A percentile compares a stretch with the other conserved stretches of the same genome.
phyloP scores from a whole-genome alignment of 2,113 vertebrate species.

The Labrus mixtus region DNA sequence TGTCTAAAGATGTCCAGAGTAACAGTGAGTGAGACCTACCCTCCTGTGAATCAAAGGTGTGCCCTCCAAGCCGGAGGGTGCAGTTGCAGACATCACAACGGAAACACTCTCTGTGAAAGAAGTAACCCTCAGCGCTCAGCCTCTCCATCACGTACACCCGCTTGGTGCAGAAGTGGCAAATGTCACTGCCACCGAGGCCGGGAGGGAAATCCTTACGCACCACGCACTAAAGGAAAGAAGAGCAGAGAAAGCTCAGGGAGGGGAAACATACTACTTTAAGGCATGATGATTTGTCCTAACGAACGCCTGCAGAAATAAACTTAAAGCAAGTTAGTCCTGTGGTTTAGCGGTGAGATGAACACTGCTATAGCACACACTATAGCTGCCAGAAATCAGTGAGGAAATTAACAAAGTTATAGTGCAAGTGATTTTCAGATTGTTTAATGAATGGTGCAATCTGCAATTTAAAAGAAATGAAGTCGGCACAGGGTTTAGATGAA shows the following conservation, averaged over 20 bases:
- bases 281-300: neutral
- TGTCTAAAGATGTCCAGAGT: neutral
- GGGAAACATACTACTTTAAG: neutral
- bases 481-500: too few relatives aligned
- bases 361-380: neutral
- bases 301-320: neutral
- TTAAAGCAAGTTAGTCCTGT: neutral
- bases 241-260: neutral
- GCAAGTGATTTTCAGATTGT: too few relatives aligned
- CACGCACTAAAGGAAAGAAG: conserved; percentile 80
- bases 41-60: conserved; percentile 86
- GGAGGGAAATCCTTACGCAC: conserved; percentile 83
- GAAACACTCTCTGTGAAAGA: conserved; percentile 97
- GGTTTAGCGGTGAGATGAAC: neutral
- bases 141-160: conserved; percentile 96
- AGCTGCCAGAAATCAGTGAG: neutral
- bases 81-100: conserved; percentile 90
- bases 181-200: conserved; percentile 90
- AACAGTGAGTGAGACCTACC: conserved; percentile 54
- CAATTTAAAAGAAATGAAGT: too few relatives aligned
- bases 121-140: conserved; percentile 92
- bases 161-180: conserved; percentile 93
- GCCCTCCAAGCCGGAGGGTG: conserved; percentile 89
- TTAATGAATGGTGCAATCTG: too few relatives aligned
- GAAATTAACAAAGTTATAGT: neutral